Evolutionary conservation across 2,888 invertebrate species (phyloP).

Genomic region (Rotaria socialis): DNA sequence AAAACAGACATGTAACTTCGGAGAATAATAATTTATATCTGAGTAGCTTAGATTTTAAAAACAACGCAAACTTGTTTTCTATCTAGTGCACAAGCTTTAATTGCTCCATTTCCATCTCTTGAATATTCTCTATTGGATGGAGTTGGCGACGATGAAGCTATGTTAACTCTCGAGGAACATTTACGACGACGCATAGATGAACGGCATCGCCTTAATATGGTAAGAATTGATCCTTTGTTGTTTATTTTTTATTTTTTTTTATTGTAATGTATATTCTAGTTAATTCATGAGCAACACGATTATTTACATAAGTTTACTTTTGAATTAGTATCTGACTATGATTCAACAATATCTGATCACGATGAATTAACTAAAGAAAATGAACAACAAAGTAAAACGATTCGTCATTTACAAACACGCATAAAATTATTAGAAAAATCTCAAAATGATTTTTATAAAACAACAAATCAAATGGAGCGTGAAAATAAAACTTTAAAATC

Average conservation of each 20-base stretch:
- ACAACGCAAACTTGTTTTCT: background rate
- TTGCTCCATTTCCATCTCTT: conserved; percentile 13
- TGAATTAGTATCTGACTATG: conserved; percentile 12
- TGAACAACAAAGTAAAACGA: conserved; percentile 34
- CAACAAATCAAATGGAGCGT: conserved; percentile 2
- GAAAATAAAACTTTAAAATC: conserved; percentile 29
- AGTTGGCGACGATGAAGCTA: background rate
- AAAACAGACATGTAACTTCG: too few species aligned
- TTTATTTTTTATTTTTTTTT: background rate
- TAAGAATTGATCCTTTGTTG: background rate
- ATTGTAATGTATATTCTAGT: background rate
- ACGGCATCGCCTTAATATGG: conserved; percentile 15
- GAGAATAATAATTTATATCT: too few species aligned
- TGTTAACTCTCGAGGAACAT: background rate
- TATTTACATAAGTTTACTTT: conserved; percentile 21
- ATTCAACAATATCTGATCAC: background rate
- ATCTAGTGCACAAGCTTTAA: background rate
- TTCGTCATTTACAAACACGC: conserved; percentile 31
- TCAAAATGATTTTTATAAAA: conserved; percentile 24
- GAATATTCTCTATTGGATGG: background rate
- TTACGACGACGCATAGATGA: background rate
- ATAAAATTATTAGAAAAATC: conserved; percentile 30
- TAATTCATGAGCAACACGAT: conserved; percentile 27
- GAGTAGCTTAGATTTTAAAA: too few species aligned
- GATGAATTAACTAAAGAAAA: conserved; percentile 25